Evolutionary conservation across 2,113 vertebrate genomes (phyloP), one percentile per base, ranked within the genome.

Genomic region (Halichoeres trimaculatus): DNA sequence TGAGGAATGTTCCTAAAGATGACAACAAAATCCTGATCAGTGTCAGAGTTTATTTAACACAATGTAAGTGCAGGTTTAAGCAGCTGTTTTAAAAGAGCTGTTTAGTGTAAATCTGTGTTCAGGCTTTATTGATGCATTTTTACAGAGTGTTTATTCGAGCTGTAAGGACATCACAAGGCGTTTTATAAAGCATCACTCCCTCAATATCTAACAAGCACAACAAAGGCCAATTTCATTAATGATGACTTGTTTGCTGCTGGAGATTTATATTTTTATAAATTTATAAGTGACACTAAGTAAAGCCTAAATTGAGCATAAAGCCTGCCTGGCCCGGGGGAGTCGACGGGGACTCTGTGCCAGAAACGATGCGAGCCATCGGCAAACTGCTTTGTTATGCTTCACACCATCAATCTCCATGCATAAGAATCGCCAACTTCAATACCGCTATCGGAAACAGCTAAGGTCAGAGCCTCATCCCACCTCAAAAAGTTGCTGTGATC

Each of bases 361-460:
- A 52, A 73, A 69, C n/a, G 19, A 43, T 26, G 41, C 45, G 55
- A 76, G 43, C 54, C 76, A 85, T 85, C 12, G 80, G 71, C 76
- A 83, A 78, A 74, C 66, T 74, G 70, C 72, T 87, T 89, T 84
- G 66, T 81, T 87, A 67, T 63, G 71, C 78, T 76, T 57, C 22
- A 53, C 66, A 14, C 51, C 76, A 88, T 89, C 88, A 80, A 85
- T 89, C 75, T 88, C 78, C 55, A 84, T 80, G 80, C 73, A 75
- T 63, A 59, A 50, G 72, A 72, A 80, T 70, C 59, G 85, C 80
- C 57, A 77, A 71, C 80, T 83, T 77, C 85, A 75, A 87, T 85
- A 78, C 22, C 3, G 8, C 56, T 76, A 85, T 85, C 59, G 74
- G 57, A 87, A 86, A 81, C 62, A 54, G 62, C 61, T 66, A 54